Evolutionary conservation across 2,797 vertebrate species (phyloP), one percentile per base, ranked within the genome.

Genomic region (Sphenodon punctatus): DNA sequence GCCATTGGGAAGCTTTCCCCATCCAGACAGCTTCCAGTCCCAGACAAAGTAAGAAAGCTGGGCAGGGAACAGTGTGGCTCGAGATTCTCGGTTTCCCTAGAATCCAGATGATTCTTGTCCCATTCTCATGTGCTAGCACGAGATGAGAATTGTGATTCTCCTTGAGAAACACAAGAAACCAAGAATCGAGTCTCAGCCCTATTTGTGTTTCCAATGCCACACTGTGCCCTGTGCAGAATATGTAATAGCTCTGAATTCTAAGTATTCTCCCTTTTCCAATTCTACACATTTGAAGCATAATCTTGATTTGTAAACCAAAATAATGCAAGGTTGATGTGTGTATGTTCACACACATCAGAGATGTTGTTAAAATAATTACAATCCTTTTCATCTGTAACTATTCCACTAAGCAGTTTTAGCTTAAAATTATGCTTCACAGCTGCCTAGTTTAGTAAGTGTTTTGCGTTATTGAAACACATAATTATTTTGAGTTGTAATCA

Each of bases 401-500:
- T 94, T 91, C 90, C 67, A 59, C 11, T 43, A 79, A 23, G 43
- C 34, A 56, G 22, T 75, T 65, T 79, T 81, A 84, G 34, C 23
- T 78, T 79, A 45, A 85, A 81, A 42, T 75, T 78, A 60, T 14
- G 27, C 83, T 88, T 76, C 61, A 70, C 55, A 88, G 66, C 49
- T 75, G 61, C 79, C 70, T 91, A 30, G 67, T 42, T 81, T 22
- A 87, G 46, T 88, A 92, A 86, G 36, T 87, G 23, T 38, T 88
- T 90, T 46, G 38, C 48, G 59, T 85, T 83, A 87, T n/a, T 84
- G 46, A 78, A 81, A 15, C 53, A 74, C 10, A 72, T 72, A 2
- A 76, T 90, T 87, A 85, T 70, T 88, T 82, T 81, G 19, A 77
- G 75, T 89, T 91, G 90, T 75, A 88, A 76, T 46, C 84, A 88